Base-by-base conservation (phyloP, 2,797 vertebrate species). In the Zalophus californianus region DNA sequence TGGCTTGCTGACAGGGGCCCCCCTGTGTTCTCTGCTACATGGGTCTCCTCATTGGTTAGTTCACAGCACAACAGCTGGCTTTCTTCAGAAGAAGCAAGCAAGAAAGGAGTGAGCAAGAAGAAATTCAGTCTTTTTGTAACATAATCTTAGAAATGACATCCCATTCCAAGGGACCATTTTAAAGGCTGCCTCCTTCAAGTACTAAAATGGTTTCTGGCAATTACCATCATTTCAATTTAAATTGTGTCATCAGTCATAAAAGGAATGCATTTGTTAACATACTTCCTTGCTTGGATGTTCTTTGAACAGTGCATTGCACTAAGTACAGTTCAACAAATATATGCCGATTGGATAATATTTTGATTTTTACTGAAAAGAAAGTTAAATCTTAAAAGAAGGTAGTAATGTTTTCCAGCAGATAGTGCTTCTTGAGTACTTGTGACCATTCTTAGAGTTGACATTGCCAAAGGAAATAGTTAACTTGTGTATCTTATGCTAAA, bases 401-500 rank as follows among this genome's bases (percentile, higher is more conserved):
- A 92, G 77, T 38, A 35, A 75, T 94, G 35, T 56, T 64, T 27
- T 78, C 23, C 16, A 60, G 35, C 7, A 89, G 44, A 54, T 27
- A 80, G 1, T 91, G 58, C 20, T 95, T 82, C 77, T 52, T 75
- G 25, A 93, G 25, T 75, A 56, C 50, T 15, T 56, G 73, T 25
- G 86, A 68, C 38, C 79, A 68, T 62, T 85, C 70, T 60, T 32
- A 60, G 58, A 95, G 66, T 7, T 56, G 52, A 98, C 96, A 92
- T 96, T 90, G 92, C 95, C 60, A 62, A 91, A 95, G 82, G 89
- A 96, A 97, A 84, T 3, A 94, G 90, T 83, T 91, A 94, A 93
- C 77, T 52, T 54, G 62, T 96, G 20, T 83, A 72, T 66, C 92
- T 80, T 93, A 56, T 73, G 6, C 88, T 96, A 97, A 97, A 77